Percentiles rank a stretch among this genome's conserved stretches.
Conservation (phyloP, 2,797 vertebrate genomes). For the Squalus acanthias region DNA sequence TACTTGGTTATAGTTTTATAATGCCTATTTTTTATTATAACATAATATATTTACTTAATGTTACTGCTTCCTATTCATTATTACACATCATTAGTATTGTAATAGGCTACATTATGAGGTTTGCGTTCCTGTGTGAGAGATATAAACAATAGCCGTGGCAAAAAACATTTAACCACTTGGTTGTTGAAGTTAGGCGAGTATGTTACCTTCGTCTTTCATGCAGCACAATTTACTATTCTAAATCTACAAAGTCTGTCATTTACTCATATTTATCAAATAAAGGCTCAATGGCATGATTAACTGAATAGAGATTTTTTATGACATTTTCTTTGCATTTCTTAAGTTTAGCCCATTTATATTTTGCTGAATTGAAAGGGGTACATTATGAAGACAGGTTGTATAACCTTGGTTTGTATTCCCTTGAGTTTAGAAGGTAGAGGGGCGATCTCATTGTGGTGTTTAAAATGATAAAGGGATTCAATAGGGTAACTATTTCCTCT, state of each 20-base stretch:
- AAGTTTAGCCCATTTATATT: background rate
- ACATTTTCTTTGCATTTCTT: background rate
- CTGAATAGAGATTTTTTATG: background rate
- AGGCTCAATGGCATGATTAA: background rate
- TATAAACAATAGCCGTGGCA: background rate
- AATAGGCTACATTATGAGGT: background rate
- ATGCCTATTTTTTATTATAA: background rate
- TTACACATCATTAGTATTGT: slow-evolving; percentile 27
- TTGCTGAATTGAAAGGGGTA: background rate
- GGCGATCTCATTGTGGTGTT: background rate
- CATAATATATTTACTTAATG: background rate
- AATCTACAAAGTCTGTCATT: background rate
- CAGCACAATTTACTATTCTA: background rate
- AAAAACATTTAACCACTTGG: background rate
- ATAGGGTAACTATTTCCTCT: background rate
- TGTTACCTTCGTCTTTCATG: background rate
- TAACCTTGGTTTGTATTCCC: background rate
- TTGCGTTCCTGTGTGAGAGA: background rate
- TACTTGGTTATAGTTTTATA: background rate
- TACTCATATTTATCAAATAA: background rate
- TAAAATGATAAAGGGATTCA: background rate
- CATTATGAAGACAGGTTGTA: background rate
- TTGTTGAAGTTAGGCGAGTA: background rate
- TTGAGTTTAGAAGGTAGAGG: background rate
- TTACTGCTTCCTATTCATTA: background rate